Evolutionary conservation across 2,888 invertebrate genomes (phyloP).

Genomic region (Malthinus flaveolus): DNA sequence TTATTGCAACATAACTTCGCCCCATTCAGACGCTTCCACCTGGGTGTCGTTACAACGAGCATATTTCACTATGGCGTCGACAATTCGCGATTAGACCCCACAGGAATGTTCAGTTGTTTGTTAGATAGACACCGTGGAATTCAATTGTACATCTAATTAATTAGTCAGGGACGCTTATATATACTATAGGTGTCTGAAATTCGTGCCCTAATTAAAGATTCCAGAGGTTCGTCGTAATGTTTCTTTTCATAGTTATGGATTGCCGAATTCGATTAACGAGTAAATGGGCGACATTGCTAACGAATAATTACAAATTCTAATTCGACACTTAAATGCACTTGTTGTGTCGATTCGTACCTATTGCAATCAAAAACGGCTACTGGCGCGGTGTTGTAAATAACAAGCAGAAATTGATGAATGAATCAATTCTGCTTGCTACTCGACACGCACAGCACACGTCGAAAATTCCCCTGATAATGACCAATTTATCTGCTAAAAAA

Average conservation of each 20-base stretch:
- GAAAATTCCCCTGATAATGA: constrained; percentile 12
- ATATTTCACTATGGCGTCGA: constrained; percentile 44
- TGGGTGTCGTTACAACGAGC: constrained; percentile 39
- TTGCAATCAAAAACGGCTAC: constrained; percentile 4
- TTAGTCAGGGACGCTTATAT: constrained; percentile 45
- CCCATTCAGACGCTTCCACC: constrained; percentile 35
- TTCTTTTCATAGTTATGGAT: constrained; percentile 31
- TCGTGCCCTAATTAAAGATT: constrained; percentile 46
- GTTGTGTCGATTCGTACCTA: constrained; percentile 4
- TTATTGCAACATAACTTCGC: constrained; percentile 35
- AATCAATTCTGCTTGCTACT: constrained; percentile 1
- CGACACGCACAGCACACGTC: constrained; percentile 7
- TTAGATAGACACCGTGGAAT: constrained; percentile 51
- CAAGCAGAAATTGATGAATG: constrained; percentile 13
- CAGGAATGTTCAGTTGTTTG: constrained; percentile 49
- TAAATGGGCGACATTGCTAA: background rate
- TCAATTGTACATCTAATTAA: constrained; percentile 52
- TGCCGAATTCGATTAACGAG: constrained; percentile 14
- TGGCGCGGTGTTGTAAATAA: constrained; percentile 2
- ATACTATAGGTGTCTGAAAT: constrained; percentile 36
- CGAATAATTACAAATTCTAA: constrained; percentile 10
- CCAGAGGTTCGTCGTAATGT: constrained; percentile 36
- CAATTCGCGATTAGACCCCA: constrained; percentile 44
- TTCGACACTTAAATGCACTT: constrained; percentile 20
- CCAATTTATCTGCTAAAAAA: constrained; percentile 11